phyloP scores from a whole-genome alignment of 2,888 invertebrate genomes.

The Ennomos erosarius region DNA sequence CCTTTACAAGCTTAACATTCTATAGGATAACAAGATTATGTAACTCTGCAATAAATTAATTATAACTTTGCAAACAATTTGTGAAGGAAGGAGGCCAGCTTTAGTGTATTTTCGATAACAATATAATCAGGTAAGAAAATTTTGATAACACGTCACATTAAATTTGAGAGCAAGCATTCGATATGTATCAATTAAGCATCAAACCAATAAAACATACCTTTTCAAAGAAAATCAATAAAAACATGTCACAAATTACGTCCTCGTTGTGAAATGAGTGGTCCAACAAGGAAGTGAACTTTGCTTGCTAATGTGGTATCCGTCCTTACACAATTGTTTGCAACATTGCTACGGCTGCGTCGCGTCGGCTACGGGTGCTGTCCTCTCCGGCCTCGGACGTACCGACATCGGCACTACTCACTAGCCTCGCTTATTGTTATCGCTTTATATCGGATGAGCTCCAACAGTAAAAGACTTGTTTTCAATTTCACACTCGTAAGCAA shows the following conservation, averaged over 20 bases:
- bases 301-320: constrained; percentile 80
- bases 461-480: constrained; percentile 56
- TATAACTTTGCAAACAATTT: constrained; percentile 93
- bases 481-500: constrained; percentile 75
- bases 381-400: constrained; percentile 37
- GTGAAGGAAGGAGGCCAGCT: constrained; percentile 92
- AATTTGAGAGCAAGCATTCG: constrained; percentile 74
- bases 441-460: constrained; percentile 50
- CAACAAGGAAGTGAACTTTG: constrained; percentile 65
- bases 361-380: constrained; percentile 38
- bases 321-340: constrained; percentile 86
- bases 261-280: constrained; percentile 64
- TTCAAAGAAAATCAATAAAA: constrained; percentile 81
- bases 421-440: constrained; percentile 38
- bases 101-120: constrained; percentile 63
- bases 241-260: constrained; percentile 81
- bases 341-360: constrained; percentile 52
- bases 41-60: constrained; percentile 52
- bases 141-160: constrained; percentile 66
- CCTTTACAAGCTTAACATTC: constrained; percentile 15
- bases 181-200: constrained; percentile 66
- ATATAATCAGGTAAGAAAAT: constrained; percentile 48
- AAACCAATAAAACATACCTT: constrained; percentile 84
- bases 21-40: constrained; percentile 40
- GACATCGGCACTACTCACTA: constrained; percentile 37